phyloP scores from a whole-genome alignment of 2,113 vertebrate species.

The Rana temporaria region DNA sequence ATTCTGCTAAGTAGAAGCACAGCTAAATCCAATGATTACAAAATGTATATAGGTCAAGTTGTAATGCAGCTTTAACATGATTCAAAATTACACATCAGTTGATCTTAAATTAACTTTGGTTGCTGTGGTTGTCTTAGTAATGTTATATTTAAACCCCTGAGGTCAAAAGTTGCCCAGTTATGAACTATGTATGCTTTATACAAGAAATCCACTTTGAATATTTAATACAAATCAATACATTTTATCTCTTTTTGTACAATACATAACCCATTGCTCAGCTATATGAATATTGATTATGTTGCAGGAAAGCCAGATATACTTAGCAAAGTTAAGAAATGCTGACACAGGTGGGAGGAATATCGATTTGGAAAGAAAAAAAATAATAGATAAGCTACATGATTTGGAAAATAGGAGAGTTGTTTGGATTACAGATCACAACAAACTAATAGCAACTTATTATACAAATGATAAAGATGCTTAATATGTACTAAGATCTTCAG shows the following conservation, averaged over 20 bases:
- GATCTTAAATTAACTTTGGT: conserved; percentile 26
- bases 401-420: conserved; percentile 9
- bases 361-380: conserved; percentile 30
- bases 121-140: conserved; percentile 5
- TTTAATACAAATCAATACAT: conserved; percentile 49
- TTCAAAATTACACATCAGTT: conserved; percentile 25
- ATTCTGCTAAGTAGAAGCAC: conserved; percentile 27
- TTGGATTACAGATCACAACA: background rate
- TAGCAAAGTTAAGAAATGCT: conserved; percentile 50
- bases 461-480: too few species aligned
- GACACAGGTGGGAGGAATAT: conserved; percentile 53
- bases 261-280: conserved; percentile 50
- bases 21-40: conserved; percentile 24
- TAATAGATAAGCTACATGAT: conserved; percentile 16
- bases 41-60: conserved; percentile 38
- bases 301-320: conserved; percentile 51
- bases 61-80: conserved; percentile 35
- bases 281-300: conserved; percentile 55
- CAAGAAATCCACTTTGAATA: conserved; percentile 39
- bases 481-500: too few species aligned
- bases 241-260: conserved; percentile 40
- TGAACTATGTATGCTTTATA: conserved; percentile 30
- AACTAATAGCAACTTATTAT: conserved; percentile 1
- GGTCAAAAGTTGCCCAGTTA: conserved; percentile 35
- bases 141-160: background rate